These are phyloP conservation scores for Argyrosomus japonicus DNA, from an alignment of 2,113 vertebrate species.

Conservation along the genomic window DNA sequence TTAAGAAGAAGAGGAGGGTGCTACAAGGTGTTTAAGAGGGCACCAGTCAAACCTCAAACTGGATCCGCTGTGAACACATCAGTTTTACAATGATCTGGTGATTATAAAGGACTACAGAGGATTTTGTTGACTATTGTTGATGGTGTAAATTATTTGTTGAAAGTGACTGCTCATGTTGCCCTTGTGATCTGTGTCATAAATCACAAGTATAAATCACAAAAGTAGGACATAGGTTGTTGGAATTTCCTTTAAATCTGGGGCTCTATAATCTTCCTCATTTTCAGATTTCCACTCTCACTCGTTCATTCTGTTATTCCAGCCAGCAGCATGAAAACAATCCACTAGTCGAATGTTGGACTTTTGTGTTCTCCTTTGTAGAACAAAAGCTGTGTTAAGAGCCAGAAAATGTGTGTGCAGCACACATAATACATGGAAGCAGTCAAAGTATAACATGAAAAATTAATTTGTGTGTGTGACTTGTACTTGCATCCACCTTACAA, in stretches of 20 bases:
- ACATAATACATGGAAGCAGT: background rate
- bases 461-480: background rate
- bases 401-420: background rate
- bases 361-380: constrained; percentile 7
- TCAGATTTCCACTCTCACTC: constrained; percentile 4
- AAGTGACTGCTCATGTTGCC: no score
- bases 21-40: no score
- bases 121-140: no score
- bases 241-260: background rate
- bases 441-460: background rate
- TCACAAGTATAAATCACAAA: no score
- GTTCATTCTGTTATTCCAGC: background rate
- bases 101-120: no score
- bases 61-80: no score
- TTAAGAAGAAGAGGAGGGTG: no score
- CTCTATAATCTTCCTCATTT: background rate
- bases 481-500: background rate
- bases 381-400: constrained; percentile 31
- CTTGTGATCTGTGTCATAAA: no score
- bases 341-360: background rate
- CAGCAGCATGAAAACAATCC: constrained; percentile 29
- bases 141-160: background rate
- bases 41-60: no score
- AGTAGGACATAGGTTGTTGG: no score
- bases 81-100: no score